Percentiles rank a stretch among this genome's conserved stretches.
Conservation (phyloP, 2,797 vertebrate genomes). For the Alcedo atthis region DNA sequence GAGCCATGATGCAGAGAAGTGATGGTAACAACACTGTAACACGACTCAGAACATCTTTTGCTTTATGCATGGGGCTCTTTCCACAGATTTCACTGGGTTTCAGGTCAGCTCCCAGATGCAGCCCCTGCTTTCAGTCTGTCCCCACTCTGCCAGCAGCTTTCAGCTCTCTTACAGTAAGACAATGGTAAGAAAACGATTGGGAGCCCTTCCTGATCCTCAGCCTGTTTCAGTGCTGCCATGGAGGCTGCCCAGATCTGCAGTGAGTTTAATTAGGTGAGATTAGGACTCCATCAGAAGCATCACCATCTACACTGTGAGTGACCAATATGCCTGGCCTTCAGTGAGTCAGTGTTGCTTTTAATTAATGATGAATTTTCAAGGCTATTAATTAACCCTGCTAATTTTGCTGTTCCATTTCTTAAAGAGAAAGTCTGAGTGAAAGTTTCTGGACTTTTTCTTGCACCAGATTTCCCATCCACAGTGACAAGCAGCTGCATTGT, state of each 20-base stretch:
- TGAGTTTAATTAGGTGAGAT: rapidly evolving
- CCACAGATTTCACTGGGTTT: neutral
- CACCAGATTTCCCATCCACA: neutral
- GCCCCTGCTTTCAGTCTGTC: neutral
- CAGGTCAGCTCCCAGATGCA: neutral
- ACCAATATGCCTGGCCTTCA: neutral
- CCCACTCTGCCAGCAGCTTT: neutral
- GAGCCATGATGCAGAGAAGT: neutral
- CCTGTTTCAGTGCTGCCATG: neutral
- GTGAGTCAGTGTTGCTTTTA: neutral
- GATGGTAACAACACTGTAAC: neutral
- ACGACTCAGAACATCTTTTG: neutral
- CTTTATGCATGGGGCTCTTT: rapidly evolving
- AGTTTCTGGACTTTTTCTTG: neutral
- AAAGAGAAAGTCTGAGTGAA: neutral
- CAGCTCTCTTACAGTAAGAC: neutral
- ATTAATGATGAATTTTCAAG: neutral
- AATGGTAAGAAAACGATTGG: neutral
- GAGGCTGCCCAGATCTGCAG: neutral
- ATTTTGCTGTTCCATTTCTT: neutral
- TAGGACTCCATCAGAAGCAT: neutral
- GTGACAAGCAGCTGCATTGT: neutral
- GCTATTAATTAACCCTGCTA: conserved; percentile 19
- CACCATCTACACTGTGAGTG: neutral
- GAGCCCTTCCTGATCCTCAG: neutral